phyloP scores from a whole-genome alignment of 2,113 vertebrate genomes.

The Condylura cristata region DNA sequence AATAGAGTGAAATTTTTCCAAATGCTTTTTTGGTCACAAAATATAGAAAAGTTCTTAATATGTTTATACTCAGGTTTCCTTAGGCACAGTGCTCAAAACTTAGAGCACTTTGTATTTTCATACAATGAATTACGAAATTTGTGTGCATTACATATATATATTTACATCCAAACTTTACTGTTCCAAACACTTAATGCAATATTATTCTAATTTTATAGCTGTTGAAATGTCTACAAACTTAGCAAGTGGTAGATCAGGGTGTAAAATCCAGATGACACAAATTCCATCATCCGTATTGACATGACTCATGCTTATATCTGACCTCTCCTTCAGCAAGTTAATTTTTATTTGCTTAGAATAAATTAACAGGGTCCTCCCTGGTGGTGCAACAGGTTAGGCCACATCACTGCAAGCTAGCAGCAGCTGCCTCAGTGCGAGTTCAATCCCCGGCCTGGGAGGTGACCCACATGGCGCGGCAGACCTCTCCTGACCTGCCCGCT shows the following conservation, averaged over 20 bases:
- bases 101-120: not conserved
- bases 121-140: not conserved
- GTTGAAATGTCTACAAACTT: not conserved
- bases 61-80: not conserved
- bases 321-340: not conserved
- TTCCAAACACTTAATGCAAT: not conserved
- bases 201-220: not conserved
- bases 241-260: not conserved
- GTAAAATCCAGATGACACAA: not conserved
- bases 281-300: not conserved
- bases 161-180: not conserved
- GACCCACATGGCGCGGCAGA: no score
- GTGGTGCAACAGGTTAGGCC: no score
- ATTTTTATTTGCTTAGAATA: conserved; percentile 2
- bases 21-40: not conserved
- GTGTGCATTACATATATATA: not conserved
- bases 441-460: no score
- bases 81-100: not conserved
- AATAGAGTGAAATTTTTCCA: not conserved
- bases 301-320: not conserved
- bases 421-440: no score
- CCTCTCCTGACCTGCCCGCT: no score
- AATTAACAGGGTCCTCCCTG: no score
- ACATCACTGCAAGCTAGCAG: no score
- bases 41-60: no score